Evolutionary conservation across 2,797 vertebrate genomes (phyloP).

Genomic region (Agapornis canus): DNA sequence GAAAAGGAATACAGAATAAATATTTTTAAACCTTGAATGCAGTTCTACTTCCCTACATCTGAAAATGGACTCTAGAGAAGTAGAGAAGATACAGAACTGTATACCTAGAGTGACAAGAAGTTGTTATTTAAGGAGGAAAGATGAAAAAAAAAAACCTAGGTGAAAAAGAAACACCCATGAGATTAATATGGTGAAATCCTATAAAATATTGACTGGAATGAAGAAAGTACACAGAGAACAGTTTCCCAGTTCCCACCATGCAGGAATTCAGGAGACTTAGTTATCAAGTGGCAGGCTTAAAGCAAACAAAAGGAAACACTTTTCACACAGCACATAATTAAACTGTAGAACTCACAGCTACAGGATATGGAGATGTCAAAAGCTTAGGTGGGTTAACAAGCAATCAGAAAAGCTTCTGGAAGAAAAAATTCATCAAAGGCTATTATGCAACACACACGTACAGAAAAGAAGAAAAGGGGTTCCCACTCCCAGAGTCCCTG

Average conservation of each 20-base stretch:
- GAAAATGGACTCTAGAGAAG: neutral
- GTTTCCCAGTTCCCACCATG: neutral
- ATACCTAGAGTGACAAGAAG: neutral
- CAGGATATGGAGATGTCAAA: constrained; percentile 38
- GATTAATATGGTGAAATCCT: neutral
- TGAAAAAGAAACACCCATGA: neutral
- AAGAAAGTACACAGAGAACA: neutral
- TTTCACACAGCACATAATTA: constrained; percentile 39
- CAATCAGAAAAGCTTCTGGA: neutral
- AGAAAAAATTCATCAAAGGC: neutral
- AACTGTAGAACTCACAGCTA: neutral
- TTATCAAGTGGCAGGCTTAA: constrained; percentile 1
- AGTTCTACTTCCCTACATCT: neutral
- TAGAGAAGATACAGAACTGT: neutral
- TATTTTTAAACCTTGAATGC: neutral
- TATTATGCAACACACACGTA: neutral
- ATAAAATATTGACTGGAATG: neutral
- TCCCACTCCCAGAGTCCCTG: neutral
- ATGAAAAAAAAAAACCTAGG: neutral
- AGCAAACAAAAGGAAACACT: constrained; percentile 44
- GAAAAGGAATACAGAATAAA: neutral
- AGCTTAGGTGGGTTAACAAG: constrained; percentile 7
- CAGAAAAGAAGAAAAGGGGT: neutral
- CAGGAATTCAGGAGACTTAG: neutral
- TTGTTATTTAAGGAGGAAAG: neutral